Evolutionary conservation across 2,888 invertebrate genomes (phyloP).

Genomic region (Aporophyla nigra): DNA sequence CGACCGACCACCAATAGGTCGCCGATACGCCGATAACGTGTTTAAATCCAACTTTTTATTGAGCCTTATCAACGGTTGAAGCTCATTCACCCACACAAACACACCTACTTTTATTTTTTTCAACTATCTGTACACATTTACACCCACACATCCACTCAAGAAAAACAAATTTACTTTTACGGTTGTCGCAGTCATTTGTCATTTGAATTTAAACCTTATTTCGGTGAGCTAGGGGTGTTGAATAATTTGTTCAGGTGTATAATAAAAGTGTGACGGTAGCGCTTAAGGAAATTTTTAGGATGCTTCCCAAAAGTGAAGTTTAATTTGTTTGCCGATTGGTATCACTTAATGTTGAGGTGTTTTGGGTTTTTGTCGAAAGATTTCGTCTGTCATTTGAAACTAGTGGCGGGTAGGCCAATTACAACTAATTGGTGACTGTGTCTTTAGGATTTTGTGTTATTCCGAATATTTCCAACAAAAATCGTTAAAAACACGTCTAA

Average conservation of each 20-base stretch:
- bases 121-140: constrained; percentile 51
- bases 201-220: constrained; percentile 48
- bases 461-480: background rate
- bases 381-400: constrained; percentile 53
- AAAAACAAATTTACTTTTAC: constrained; percentile 41
- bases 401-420: constrained; percentile 56
- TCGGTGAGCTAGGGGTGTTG: background rate
- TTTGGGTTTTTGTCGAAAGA: constrained; percentile 56
- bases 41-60: constrained; percentile 88
- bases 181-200: constrained; percentile 1
- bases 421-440: constrained; percentile 44
- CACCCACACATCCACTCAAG: constrained; percentile 64
- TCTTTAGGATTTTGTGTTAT: constrained; percentile 14
- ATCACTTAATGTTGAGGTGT: constrained; percentile 72
- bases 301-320: constrained; percentile 71
- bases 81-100: constrained; percentile 81
- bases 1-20: constrained; percentile 79
- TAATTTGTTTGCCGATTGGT: constrained; percentile 72
- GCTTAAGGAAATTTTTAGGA: constrained; percentile 70
- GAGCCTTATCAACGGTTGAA: constrained; percentile 81
- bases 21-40: constrained; percentile 82
- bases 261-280: constrained; percentile 44
- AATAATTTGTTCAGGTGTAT: constrained; percentile 18
- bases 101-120: constrained; percentile 71
- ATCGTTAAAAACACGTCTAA: background rate